Percentiles rank a stretch among this genome's conserved stretches.
phyloP scores from a whole-genome alignment of 2,888 invertebrate species.

The Mythimna impura region DNA sequence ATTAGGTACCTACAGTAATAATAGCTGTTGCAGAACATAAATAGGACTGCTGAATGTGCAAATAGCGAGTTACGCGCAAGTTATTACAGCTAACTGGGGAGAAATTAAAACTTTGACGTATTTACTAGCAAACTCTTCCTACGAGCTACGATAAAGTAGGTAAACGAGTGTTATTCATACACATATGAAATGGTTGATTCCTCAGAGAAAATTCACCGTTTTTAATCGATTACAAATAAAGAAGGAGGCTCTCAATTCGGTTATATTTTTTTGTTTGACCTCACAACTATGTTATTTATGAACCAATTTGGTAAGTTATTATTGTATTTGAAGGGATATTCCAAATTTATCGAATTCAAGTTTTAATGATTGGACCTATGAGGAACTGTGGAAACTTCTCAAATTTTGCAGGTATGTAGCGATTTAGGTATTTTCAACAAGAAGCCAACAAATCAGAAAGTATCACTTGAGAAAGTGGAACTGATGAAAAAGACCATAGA shows the following conservation, averaged over 20 bases:
- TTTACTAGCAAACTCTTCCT: conserved; percentile 42
- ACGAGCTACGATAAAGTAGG: background rate
- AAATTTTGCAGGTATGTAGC: too few species aligned
- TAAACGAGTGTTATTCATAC: background rate
- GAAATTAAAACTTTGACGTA: conserved; percentile 49
- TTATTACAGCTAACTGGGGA: conserved; percentile 38
- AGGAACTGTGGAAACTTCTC: too few species aligned
- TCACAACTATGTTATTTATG: too few species aligned
- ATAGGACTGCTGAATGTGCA: conserved; percentile 25
- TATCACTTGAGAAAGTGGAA: too few species aligned
- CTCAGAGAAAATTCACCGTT: conserved; percentile 1
- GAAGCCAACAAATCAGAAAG: too few species aligned
- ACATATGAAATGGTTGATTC: conserved; percentile 14
- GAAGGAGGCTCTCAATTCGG: background rate
- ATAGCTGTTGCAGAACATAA: conserved; percentile 15
- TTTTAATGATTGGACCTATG: too few species aligned
- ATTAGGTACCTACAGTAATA: conserved; percentile 7
- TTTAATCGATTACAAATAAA: background rate
- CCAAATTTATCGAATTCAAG: too few species aligned
- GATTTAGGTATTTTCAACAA: too few species aligned
- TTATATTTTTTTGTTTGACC: too few species aligned
- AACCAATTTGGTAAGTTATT: too few species aligned
- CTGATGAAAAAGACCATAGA: too few species aligned
- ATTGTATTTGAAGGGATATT: too few species aligned
- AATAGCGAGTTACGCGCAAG: conserved; percentile 29